A percentile compares a stretch with the other conserved stretches of the same genome.
Conservation (phyloP, 1,140 invertebrate species). For the Nymphalis io region DNA sequence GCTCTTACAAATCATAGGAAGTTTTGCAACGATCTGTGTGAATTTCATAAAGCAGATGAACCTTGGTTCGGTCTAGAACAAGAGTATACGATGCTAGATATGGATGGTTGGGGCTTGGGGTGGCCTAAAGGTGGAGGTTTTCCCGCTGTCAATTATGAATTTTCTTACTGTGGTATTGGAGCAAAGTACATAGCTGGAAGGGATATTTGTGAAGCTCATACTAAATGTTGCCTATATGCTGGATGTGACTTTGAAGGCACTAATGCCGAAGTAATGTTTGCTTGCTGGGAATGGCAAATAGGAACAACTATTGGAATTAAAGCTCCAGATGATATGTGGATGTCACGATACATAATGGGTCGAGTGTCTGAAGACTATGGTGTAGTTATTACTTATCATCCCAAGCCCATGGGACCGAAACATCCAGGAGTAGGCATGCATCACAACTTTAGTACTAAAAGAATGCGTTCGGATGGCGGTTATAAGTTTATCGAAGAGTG, state of each 20-base stretch:
- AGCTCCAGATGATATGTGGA: constrained; percentile 95
- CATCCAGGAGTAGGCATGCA: constrained; percentile 97
- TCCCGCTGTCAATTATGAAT: constrained; percentile 83
- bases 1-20: constrained; percentile 87
- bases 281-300: constrained; percentile 89
- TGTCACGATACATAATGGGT: constrained; percentile 91
- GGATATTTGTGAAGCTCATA: constrained; percentile 89
- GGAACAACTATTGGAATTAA: constrained; percentile 91
- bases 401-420: constrained; percentile 94
- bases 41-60: constrained; percentile 86
- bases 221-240: constrained; percentile 90
- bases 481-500: constrained; percentile 87
- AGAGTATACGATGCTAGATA: constrained; percentile 92
- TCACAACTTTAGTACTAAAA: constrained; percentile 94
- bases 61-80: constrained; percentile 97
- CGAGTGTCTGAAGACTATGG: constrained; percentile 95
- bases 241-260: constrained; percentile 94
- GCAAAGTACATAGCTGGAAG: constrained; percentile 95
- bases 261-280: constrained; percentile 98
- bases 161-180: constrained; percentile 92
- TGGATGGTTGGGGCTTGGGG: constrained; percentile 89
- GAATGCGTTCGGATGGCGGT: constrained; percentile 92
- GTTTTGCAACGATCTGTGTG: constrained; percentile 87
- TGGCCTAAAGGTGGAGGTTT: constrained; percentile 93
- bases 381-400: constrained; percentile 92